Base-by-base conservation (phyloP, 2,113 vertebrate genomes). In the Macaca mulatta region DNA sequence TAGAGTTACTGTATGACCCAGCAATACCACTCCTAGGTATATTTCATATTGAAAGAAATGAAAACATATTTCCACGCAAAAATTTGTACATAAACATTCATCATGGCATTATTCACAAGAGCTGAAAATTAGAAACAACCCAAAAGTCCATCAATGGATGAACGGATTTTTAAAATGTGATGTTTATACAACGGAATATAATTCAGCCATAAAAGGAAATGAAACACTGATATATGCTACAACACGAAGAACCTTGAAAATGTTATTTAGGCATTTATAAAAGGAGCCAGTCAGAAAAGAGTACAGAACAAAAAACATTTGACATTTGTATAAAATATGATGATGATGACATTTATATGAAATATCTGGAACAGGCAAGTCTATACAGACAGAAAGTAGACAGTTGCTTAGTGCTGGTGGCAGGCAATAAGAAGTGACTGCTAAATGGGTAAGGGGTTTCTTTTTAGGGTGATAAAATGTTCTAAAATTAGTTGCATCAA, bases 401-500 rank as follows among this genome's bases (percentile, higher is more conserved):
- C 18, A 25, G 25, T 59, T 89, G 91, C 35, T 43, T 61, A 85
- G 72, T 57, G 57, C n/a, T 87, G 45, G 13, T 59, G 38, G 32
- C 8, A 81, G 77, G 48, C 61, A 20, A 82, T 43, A 35, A 83
- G 32, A 10, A 93, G n/a, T 90, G 82, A 86, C 22, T 64, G 43
- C n/a, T 64, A 64, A 74, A 64, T 79, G 9, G 50, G 61, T 50
- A 52, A 45, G 8, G 32, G 48, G 57, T 86, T 79, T 59, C n/a
- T 80, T 64, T 96, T 84, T 72, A 93, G 50, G 77, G 9, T 30
- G 90, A 84, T 61, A 27, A 75, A 38, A 83, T 67, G 35, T 89
- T 96, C 70, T 92, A 82, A 88, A 95, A 69, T 83, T 79, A 90
- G 30, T 61, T 85, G 22, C 43, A 27, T 79, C 61, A 43, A 30